Percentiles rank a stretch among this genome's conserved stretches.
phyloP scores from a whole-genome alignment of 1,140 invertebrate species.

The Battus philenor region DNA sequence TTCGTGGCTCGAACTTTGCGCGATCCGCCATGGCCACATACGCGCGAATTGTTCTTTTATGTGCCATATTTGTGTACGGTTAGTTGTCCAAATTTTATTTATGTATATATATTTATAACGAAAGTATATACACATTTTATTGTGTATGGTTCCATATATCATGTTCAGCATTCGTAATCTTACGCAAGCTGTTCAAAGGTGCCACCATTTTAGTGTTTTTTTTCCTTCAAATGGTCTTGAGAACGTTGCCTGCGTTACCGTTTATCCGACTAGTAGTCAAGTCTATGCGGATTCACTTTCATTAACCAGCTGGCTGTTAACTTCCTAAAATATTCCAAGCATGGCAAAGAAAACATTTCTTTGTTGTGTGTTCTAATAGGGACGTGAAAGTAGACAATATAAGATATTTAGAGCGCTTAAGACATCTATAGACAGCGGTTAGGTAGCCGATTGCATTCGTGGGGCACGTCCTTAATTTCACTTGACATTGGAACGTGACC shows the following conservation, averaged over 20 bases:
- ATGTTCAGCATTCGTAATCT: conserved; percentile 38
- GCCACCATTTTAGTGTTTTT: conserved; percentile 12
- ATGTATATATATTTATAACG: conserved; percentile 10
- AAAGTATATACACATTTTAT: neutral
- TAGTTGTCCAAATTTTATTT: conserved; percentile 35
- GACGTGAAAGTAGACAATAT: conserved; percentile 25
- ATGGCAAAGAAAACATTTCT: too few species aligned
- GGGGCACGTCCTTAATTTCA: conserved; percentile 57
- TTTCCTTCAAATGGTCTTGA: too few species aligned
- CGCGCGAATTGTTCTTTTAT: conserved; percentile 54
- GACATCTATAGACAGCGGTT: conserved; percentile 12
- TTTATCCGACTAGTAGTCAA: too few species aligned
- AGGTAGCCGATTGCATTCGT: conserved; percentile 36
- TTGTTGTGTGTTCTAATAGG: too few species aligned
- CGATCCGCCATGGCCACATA: conserved; percentile 39
- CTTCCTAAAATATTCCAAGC: too few species aligned
- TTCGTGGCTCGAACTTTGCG: conserved; percentile 31
- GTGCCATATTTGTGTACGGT: conserved; percentile 60
- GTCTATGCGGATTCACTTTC: too few species aligned
- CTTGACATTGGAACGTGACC: conserved; percentile 67
- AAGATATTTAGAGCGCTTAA: conserved; percentile 5
- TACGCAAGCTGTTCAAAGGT: conserved; percentile 51
- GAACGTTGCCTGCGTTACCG: too few species aligned
- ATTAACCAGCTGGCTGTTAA: too few species aligned
- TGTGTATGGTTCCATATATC: too few species aligned